phyloP scores from a whole-genome alignment of 2,113 vertebrate species.

The Gallinago jamesoni region DNA sequence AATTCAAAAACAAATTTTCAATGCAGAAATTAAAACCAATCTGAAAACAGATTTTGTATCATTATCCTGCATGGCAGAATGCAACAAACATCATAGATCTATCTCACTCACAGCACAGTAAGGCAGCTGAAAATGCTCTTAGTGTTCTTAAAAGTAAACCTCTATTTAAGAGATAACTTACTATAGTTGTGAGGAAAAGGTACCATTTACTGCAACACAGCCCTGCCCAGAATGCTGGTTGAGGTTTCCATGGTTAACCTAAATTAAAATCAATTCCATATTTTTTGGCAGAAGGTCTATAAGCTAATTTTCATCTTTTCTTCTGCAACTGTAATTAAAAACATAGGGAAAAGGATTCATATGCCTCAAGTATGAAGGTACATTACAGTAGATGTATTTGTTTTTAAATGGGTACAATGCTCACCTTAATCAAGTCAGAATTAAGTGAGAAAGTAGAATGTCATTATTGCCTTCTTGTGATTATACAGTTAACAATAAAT shows the following conservation, averaged over 20 bases:
- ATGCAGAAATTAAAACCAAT: constrained; percentile 22
- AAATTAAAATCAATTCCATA: constrained; percentile 53
- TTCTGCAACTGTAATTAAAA: constrained; percentile 37
- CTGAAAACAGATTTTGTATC: constrained; percentile 22
- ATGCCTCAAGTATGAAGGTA: constrained; percentile 11
- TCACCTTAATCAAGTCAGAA: constrained; percentile 32
- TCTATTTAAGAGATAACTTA: background rate
- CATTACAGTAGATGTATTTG: background rate
- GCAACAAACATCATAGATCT: background rate
- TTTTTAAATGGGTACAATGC: background rate
- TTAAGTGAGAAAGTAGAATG: constrained; percentile 39
- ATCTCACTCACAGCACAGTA: background rate
- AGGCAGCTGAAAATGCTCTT: background rate
- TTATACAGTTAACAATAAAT: constrained; percentile 10
- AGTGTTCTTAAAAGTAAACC: constrained; percentile 7
- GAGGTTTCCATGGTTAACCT: constrained; percentile 48
- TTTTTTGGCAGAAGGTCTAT: constrained; percentile 28
- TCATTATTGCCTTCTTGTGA: constrained; percentile 28
- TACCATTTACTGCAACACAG: constrained; percentile 6
- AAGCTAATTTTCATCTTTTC: constrained; percentile 33
- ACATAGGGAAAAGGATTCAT: background rate
- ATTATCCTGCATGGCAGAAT: constrained; percentile 4
- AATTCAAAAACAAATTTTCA: constrained; percentile 23
- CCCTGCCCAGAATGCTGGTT: background rate
- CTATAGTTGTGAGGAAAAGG: background rate